A percentile compares a stretch with the other conserved stretches of the same genome.
Conservation (phyloP, 2,797 vertebrate genomes). For the Epinephelus malabaricus region DNA sequence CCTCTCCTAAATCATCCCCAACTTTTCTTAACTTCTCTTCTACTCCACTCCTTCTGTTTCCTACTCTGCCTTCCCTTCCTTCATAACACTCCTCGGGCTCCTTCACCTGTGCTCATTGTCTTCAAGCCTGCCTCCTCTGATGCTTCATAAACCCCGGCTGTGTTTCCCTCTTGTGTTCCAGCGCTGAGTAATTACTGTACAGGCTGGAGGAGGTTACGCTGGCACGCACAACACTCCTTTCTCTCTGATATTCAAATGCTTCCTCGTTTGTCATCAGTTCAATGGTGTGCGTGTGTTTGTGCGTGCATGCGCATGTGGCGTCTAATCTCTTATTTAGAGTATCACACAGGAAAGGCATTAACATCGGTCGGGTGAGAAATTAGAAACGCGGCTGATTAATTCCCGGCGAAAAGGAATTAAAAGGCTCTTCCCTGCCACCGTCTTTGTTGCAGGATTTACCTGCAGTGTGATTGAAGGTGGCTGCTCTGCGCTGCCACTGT, state of each 20-base stretch:
- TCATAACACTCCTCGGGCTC: not conserved
- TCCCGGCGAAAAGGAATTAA: slow-evolving; percentile 68
- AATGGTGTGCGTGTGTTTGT: slow-evolving; percentile 16
- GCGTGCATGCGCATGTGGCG: not conserved
- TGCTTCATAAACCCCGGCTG: slow-evolving; percentile 12
- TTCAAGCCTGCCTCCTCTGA: slow-evolving; percentile 33
- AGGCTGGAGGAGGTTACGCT: slow-evolving; percentile 60
- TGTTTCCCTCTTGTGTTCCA: slow-evolving; percentile 42
- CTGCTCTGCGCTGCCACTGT: slow-evolving; percentile 65
- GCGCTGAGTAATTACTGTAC: slow-evolving; percentile 60
- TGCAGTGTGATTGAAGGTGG: slow-evolving; percentile 74
- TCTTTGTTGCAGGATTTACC: slow-evolving; percentile 67
- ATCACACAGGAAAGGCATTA: slow-evolving; percentile 58
- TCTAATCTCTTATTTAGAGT: slow-evolving; percentile 65
- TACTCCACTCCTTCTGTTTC: not conserved
- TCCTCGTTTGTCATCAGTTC: slow-evolving; percentile 65
- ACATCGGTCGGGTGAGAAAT: slow-evolving; percentile 58
- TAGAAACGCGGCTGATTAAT: slow-evolving; percentile 74
- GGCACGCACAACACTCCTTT: slow-evolving; percentile 27
- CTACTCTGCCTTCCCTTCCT: not conserved
- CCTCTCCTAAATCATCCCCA: slow-evolving; percentile 38
- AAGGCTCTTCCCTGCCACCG: slow-evolving; percentile 49
- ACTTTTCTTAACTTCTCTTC: slow-evolving; percentile 14
- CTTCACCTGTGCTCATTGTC: slow-evolving; percentile 41
- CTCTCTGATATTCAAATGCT: slow-evolving; percentile 72